A percentile compares a stretch with the other conserved stretches of the same genome.
Conservation (phyloP, 2,113 vertebrate genomes). For the Anoplopoma fimbria region DNA sequence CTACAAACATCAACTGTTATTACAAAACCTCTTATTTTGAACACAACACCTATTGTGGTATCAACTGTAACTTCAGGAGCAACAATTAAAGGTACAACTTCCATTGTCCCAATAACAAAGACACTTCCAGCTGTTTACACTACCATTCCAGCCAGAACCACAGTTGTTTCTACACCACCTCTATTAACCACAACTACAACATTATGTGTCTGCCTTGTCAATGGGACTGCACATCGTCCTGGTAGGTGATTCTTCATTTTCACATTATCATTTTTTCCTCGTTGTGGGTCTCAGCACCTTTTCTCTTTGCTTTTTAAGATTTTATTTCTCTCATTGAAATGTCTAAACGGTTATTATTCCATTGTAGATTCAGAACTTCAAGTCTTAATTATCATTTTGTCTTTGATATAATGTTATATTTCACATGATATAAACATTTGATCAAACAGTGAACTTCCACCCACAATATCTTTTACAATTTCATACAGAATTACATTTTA, state of each 20-base stretch:
- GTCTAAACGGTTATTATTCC: not conserved
- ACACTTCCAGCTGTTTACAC: conserved; percentile 40
- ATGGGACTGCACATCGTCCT: conserved; percentile 25
- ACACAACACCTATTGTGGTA: not conserved
- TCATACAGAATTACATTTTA: not conserved
- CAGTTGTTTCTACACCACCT: not conserved
- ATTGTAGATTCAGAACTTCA: not conserved
- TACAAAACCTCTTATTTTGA: not conserved
- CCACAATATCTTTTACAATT: too few relatives aligned
- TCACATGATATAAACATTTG: not conserved
- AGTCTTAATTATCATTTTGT: not conserved
- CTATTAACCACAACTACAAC: not conserved
- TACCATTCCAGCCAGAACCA: not conserved
- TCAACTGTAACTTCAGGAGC: not conserved
- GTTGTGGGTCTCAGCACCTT: not conserved
- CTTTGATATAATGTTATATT: not conserved
- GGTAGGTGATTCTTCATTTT: conserved; percentile 42
- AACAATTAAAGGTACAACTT: not conserved
- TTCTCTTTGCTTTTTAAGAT: not conserved
- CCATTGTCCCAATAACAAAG: conserved; percentile 42
- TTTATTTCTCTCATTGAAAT: not conserved
- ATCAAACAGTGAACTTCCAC: not conserved
- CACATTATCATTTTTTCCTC: not conserved
- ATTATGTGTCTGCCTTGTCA: conserved; percentile 48
- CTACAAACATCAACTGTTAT: not conserved